Conservation (phyloP, 2,888 invertebrate genomes). For the Orchesella flavescens region DNA sequence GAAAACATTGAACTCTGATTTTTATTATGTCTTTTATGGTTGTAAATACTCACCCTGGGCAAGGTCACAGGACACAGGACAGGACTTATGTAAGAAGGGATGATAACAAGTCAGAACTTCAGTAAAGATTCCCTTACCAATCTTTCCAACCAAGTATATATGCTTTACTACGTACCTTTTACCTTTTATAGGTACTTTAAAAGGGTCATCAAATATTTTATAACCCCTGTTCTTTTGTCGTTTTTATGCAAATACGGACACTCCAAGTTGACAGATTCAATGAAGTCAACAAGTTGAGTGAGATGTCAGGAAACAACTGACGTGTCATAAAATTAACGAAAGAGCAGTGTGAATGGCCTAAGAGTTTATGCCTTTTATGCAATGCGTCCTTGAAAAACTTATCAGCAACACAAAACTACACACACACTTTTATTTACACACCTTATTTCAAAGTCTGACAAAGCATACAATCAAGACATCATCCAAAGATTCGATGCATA, state of each 20-base stretch:
- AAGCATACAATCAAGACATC: constrained; percentile 25
- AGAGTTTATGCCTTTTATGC: background rate
- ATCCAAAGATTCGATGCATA: background rate
- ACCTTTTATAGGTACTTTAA: background rate
- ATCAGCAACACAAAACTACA: background rate
- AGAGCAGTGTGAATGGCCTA: constrained; percentile 16
- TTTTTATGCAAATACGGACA: constrained; percentile 2
- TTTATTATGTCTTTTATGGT: constrained; percentile 27
- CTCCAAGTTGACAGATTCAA: background rate
- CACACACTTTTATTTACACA: background rate
- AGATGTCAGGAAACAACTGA: constrained; percentile 39
- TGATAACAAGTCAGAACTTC: background rate
- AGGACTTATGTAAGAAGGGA: background rate
- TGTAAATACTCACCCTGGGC: constrained; percentile 20
- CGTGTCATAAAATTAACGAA: constrained; percentile 32
- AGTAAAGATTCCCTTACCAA: constrained; percentile 16
- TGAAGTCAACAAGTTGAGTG: constrained; percentile 5
- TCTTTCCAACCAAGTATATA: background rate
- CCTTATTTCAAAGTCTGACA: background rate
- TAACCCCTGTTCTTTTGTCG: background rate
- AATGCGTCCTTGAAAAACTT: constrained; percentile 25
- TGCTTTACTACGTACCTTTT: no score
- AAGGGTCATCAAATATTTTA: background rate
- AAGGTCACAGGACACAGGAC: background rate
- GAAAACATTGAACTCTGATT: constrained; percentile 34